A percentile compares a stretch with the other conserved stretches of the same genome.
phyloP scores from a whole-genome alignment of 2,797 vertebrate species.

The Pachyuromys duprasi region DNA sequence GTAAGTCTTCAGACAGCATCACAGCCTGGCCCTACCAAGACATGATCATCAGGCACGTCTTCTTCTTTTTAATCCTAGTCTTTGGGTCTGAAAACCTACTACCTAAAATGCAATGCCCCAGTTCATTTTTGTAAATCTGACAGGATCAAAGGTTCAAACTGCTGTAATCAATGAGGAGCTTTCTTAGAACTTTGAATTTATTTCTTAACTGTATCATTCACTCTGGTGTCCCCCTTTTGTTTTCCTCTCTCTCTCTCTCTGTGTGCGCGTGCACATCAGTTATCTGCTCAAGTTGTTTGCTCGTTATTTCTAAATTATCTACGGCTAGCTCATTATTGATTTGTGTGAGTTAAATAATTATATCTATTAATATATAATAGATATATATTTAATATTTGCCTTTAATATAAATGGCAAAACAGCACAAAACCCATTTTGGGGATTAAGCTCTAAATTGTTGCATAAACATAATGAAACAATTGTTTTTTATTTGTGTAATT shows the following conservation, averaged over 20 bases:
- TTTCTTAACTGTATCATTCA: not conserved
- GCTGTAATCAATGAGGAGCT: not conserved
- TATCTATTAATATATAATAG: not conserved
- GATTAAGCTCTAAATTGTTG: slow-evolving; percentile 30
- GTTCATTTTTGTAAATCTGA: not conserved
- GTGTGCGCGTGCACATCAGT: not conserved
- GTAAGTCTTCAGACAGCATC: not conserved
- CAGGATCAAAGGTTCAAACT: not conserved
- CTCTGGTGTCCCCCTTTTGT: not conserved
- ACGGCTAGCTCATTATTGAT: not conserved
- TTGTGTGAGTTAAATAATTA: slow-evolving; percentile 5
- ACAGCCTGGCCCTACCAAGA: not conserved
- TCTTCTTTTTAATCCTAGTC: not conserved
- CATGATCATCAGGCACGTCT: not conserved
- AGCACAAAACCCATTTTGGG: not conserved
- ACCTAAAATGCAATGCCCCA: not conserved
- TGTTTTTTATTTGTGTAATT: not conserved
- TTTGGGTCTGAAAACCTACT: not conserved
- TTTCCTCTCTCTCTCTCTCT: not conserved
- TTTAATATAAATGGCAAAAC: not conserved
- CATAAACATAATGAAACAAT: slow-evolving; percentile 13
- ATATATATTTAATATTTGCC: no score
- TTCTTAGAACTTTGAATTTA: not conserved
- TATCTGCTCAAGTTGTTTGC: slow-evolving; percentile 15
- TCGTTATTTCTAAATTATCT: slow-evolving; percentile 10